Evolutionary conservation across 2,888 invertebrate genomes (phyloP), one percentile per base, ranked within the genome.

Genomic region (Thyatira batis): DNA sequence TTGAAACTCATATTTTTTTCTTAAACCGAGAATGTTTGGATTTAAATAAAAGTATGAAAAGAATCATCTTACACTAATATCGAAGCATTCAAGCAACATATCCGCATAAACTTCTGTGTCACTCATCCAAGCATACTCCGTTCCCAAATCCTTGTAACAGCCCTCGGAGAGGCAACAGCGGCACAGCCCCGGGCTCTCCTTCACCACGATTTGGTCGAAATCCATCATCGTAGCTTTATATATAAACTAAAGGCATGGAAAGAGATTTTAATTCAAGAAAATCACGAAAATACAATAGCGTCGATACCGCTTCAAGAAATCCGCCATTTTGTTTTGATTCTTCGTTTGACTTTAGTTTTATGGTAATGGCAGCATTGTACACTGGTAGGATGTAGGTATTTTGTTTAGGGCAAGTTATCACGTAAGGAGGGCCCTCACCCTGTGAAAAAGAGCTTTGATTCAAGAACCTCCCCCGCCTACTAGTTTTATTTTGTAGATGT

Each of bases 141-240:
- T 70, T 0, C 87, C 83, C 53, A 92, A 65, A 55, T 91, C 91
- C 55, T 92, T 92, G 67, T 92, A 92, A 56, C 91, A 91, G 28
- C 92, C 92, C 65, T 92, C 92, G 0, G 91, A 90, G 2, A 92
- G 80, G 61, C 92, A 92, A 66, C 92, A 92, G 77, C 92, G 89
- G 84, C 92, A 92, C 0, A 92, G 71, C 45, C 91, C 91, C 51
- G 90, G 91, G 76, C 82, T 89, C 59, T 90, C 89, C 58, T 91
- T 92, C 53, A 91, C 87, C 13, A 87, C 78, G 25, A 91, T 83
- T 52, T 88, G 85, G 52, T 87, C 85, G 50, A 89, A 89, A 57
- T 91, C 89, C 91, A 92, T 91, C 53, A 62, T 85, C 27, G 51
- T 27, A 20, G 52, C 54, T 69, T 63, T 71, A 73, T 28, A 58